These are phyloP conservation scores for Holcopasites calliopsidis DNA, from an alignment of 1,140 invertebrate species.

Conservation along the genomic window DNA sequence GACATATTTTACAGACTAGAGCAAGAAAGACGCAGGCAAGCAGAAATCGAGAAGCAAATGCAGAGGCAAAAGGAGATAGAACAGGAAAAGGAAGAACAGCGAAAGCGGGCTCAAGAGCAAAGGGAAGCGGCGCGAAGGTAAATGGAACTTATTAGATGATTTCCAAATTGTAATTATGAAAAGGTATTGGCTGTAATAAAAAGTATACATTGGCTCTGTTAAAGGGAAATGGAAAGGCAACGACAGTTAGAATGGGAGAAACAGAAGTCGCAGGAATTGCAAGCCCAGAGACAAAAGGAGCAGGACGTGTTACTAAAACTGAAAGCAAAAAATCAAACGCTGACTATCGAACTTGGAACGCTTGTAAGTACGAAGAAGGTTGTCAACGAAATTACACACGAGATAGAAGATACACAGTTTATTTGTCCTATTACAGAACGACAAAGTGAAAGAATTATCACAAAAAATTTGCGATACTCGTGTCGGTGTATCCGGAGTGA, in stretches of 20 bases:
- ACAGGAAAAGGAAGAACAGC: constrained; percentile 85
- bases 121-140: constrained; percentile 88
- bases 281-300: constrained; percentile 91
- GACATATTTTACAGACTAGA: constrained; percentile 77
- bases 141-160: constrained; percentile 39
- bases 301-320: constrained; percentile 93
- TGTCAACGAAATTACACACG: not conserved
- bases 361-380: constrained; percentile 77
- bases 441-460: constrained; percentile 92
- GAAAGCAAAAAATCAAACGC: constrained; percentile 93
- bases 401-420: not conserved
- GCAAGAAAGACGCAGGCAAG: constrained; percentile 84
- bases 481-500: constrained; percentile 93
- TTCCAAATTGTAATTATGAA: not conserved
- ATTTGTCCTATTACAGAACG: constrained; percentile 80
- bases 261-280: constrained; percentile 92
- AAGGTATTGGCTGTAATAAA: too few species aligned
- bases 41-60: constrained; percentile 88
- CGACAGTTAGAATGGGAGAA: constrained; percentile 98
- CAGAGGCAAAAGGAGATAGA: constrained; percentile 91
- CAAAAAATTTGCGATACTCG: constrained; percentile 93
- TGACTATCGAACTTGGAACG: constrained; percentile 90
- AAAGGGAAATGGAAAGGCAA: constrained; percentile 95
- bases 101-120: constrained; percentile 87
- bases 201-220: too few species aligned